Evolutionary conservation across 2,888 invertebrate species (phyloP), one percentile per base, ranked within the genome.

Genomic region (Odontocerum albicorne): DNA sequence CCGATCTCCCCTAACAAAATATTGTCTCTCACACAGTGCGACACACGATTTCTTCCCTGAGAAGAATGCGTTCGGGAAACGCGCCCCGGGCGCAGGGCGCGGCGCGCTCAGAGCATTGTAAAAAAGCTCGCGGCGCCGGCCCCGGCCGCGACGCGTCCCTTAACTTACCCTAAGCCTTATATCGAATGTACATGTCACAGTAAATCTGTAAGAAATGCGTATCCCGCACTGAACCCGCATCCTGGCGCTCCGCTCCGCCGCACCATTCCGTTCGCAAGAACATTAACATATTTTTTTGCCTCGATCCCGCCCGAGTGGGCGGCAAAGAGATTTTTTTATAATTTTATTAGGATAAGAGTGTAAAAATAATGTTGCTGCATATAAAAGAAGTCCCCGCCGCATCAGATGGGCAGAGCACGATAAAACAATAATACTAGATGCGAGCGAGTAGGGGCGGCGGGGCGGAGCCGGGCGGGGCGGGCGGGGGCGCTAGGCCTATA

Each of bases 251-350:
- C 35, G 16, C 20, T 16, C 27, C 27, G 20, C 36, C 13, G 31
- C 39, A 17, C 36, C 36, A 10, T 15, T 27, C 31, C 38, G 17
- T 43, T 43, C 7, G 20, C 32, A 16, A 15, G 19, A 15, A 31
- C 39, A 10, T 21, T 36, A 50, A 43, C 10, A 55, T 40, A 21
- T 55, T 55, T 55, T 55, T 55, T 55, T 55, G 45, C 45, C 55
- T 32, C 36, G 31, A 6, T 39, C 19, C 31, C 33, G 16, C 55
- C 38, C 16, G 21, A 7, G 7, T 17, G 21, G 16, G 21, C 15
- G 49, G 12, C 19, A 32, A 21, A 13, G 47, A 56, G 51, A 56
- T 51, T 51, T 44, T 50, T 51, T 55, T 46, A 42, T 27, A 27
- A 42, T 51, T 56, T 56, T 55, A 45, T 39, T 39, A 44, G 17